Conservation (phyloP, 1,140 invertebrate species). For the Drusus annulatus region DNA sequence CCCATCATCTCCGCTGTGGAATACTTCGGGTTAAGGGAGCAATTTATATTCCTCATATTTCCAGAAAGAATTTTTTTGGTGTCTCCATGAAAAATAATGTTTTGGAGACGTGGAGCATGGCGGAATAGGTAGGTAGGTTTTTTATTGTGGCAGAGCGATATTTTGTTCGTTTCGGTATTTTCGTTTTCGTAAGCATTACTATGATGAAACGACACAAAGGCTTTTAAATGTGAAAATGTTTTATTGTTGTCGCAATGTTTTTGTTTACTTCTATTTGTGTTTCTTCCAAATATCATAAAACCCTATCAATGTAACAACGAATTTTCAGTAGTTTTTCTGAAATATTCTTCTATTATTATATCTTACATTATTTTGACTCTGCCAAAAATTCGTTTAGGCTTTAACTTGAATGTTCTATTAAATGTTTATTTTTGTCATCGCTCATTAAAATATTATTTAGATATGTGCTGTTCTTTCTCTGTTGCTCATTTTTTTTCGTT, state of each 20-base stretch:
- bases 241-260: slow-evolving; percentile 6
- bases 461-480: too few species aligned
- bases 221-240: not conserved
- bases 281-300: too few species aligned
- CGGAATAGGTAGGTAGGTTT: not conserved
- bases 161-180: slow-evolving; percentile 26
- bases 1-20: slow-evolving; percentile 38
- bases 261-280: not conserved
- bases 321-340: too few species aligned
- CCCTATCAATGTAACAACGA: too few species aligned
- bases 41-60: slow-evolving; percentile 61
- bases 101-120: slow-evolving; percentile 4
- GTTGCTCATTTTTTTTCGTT: too few species aligned
- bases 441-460: too few species aligned
- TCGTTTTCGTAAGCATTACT: slow-evolving; percentile 27
- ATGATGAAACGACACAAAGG: slow-evolving; percentile 17
- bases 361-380: too few species aligned
- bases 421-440: too few species aligned
- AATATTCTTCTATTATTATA: too few species aligned
- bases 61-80: slow-evolving; percentile 55
- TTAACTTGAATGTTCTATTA: too few species aligned
- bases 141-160: slow-evolving; percentile 31
- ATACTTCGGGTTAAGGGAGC: slow-evolving; percentile 56
- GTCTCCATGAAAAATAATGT: slow-evolving; percentile 18
- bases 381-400: too few species aligned